phyloP scores from a whole-genome alignment of 2,888 invertebrate genomes.

The Cremastinae sp. region DNA sequence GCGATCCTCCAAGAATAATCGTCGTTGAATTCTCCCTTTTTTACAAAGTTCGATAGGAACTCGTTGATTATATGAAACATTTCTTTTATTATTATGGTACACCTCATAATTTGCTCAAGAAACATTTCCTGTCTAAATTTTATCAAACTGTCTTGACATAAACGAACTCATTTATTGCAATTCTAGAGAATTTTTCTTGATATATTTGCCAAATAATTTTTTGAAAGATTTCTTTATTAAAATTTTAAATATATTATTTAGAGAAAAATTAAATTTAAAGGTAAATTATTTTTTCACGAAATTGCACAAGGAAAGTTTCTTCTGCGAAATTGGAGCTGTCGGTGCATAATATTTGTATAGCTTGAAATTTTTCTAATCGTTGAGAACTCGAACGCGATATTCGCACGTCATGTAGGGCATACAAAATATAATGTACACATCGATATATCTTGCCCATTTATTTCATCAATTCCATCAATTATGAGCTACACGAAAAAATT shows the following conservation, averaged over 20 bases:
- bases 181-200: too few relatives aligned
- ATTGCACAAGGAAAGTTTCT: background rate
- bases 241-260: too few relatives aligned
- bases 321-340: slow-evolving; percentile 59
- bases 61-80: slow-evolving; percentile 56
- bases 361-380: slow-evolving; percentile 62
- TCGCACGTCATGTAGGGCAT: slow-evolving; percentile 48
- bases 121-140: too few relatives aligned
- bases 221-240: too few relatives aligned
- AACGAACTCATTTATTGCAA: too few relatives aligned
- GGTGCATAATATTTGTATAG: slow-evolving; percentile 64
- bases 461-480: too few relatives aligned
- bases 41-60: slow-evolving; percentile 74
- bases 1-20: slow-evolving; percentile 75
- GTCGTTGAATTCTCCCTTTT: slow-evolving; percentile 63
- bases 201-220: too few relatives aligned
- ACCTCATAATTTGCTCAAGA: slow-evolving; percentile 2
- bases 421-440: slow-evolving; percentile 42
- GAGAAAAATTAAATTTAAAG: too few relatives aligned
- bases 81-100: slow-evolving; percentile 7
- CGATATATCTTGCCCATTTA: slow-evolving; percentile 55
- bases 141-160: too few relatives aligned
- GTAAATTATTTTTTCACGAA: too few relatives aligned
- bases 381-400: slow-evolving; percentile 40
- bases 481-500: too few relatives aligned